Conservation (phyloP, 1,140 invertebrate species). For the Ceratina japonica region DNA sequence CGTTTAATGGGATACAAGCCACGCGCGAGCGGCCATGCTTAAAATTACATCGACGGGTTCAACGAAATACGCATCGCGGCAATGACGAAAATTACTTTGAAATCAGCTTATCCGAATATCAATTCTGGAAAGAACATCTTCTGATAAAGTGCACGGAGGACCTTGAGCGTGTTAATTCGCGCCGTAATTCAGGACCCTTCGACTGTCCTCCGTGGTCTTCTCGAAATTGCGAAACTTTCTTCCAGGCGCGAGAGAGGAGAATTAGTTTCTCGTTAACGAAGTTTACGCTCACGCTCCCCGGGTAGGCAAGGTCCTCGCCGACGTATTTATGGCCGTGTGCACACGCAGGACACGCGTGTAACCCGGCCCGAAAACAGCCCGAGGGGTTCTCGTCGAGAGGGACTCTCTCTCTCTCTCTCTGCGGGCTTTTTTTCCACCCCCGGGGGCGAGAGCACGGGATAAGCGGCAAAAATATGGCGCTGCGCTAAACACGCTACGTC, state of each 20-base stretch:
- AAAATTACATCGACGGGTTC: constrained; percentile 32
- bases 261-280: constrained; percentile 78
- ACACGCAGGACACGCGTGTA: constrained; percentile 68
- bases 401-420: no score
- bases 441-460: constrained; percentile 47
- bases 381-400: no score
- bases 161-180: constrained; percentile 65
- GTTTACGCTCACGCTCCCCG: constrained; percentile 69
- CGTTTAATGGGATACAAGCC: constrained; percentile 31
- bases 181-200: constrained; percentile 53
- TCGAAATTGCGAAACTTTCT: constrained; percentile 65
- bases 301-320: constrained; percentile 31
- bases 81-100: constrained; percentile 29
- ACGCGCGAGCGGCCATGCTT: constrained; percentile 27
- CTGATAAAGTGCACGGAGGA: constrained; percentile 53
- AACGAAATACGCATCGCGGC: constrained; percentile 21
- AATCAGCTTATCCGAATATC: constrained; percentile 40
- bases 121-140: constrained; percentile 28
- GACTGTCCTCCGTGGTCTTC: constrained; percentile 9
- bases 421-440: constrained; percentile 32
- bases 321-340: constrained; percentile 69
- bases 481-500: constrained; percentile 63
- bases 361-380: constrained; percentile 36
- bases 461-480: constrained; percentile 65
- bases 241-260: constrained; percentile 62